Percentiles rank a stretch among this genome's conserved stretches.
Conservation (phyloP, 2,113 vertebrate species). For the Mirounga angustirostris region DNA sequence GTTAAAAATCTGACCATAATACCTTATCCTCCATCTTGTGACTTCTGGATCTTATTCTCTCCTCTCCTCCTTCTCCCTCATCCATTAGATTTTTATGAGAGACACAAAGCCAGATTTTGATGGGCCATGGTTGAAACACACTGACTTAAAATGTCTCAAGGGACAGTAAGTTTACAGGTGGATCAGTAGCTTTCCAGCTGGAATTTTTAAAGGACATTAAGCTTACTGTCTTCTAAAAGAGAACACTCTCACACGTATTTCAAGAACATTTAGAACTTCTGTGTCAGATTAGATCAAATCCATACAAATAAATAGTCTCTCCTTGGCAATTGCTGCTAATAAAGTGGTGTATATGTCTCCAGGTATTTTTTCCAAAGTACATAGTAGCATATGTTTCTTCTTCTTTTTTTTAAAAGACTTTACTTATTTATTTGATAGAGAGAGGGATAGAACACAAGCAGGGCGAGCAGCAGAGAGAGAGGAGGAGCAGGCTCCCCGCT, state of each 20-base stretch:
- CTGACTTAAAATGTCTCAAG: slow-evolving; percentile 48
- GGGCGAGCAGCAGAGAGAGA: too few relatives aligned
- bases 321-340: neutral
- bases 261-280: slow-evolving; percentile 24
- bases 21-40: slow-evolving; percentile 47
- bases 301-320: neutral
- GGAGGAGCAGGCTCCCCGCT: too few relatives aligned
- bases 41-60: neutral
- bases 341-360: neutral
- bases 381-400: neutral
- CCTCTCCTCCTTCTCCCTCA: neutral
- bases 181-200: slow-evolving; percentile 30
- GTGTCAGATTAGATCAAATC: slow-evolving; percentile 3
- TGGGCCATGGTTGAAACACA: neutral
- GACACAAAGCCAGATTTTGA: neutral
- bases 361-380: neutral
- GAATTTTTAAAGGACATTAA: slow-evolving; percentile 49
- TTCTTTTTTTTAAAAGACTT: neutral
- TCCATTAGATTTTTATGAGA: slow-evolving; percentile 30
- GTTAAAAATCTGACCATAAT: neutral
- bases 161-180: slow-evolving; percentile 6
- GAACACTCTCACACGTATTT: neutral
- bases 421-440: neutral
- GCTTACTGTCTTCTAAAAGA: slow-evolving; percentile 16
- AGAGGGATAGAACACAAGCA: too few relatives aligned